Percentiles rank a stretch among this genome's conserved stretches.
These are phyloP conservation scores for Brenthis daphne DNA, from an alignment of 2,888 invertebrate species.

Conservation along the genomic window DNA sequence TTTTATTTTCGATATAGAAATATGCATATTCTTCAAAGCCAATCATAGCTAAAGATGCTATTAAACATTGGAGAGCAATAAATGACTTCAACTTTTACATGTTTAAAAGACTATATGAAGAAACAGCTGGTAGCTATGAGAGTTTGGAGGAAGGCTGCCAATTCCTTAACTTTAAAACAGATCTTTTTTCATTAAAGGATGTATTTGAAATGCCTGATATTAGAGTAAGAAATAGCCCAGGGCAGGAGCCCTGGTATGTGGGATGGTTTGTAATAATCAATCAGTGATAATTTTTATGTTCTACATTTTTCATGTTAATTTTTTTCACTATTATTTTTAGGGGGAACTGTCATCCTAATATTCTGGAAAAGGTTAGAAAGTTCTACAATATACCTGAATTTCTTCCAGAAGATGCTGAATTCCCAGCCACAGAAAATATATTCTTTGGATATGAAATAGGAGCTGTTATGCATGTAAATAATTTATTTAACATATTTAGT, in stretches of 20 bases:
- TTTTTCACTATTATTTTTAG: slow-evolving; percentile 60
- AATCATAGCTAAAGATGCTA: slow-evolving; percentile 89
- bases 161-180: slow-evolving; percentile 92
- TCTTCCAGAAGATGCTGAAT: slow-evolving; percentile 93
- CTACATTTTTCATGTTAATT: neutral
- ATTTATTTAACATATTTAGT: slow-evolving; percentile 11
- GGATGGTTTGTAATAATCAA: slow-evolving; percentile 87
- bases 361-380: slow-evolving; percentile 87
- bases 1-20: slow-evolving; percentile 55
- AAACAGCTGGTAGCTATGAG: slow-evolving; percentile 86
- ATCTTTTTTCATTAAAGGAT: slow-evolving; percentile 88
- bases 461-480: slow-evolving; percentile 93
- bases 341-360: slow-evolving; percentile 94
- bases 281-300: neutral
- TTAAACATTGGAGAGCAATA: slow-evolving; percentile 89
- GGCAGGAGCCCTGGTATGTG: slow-evolving; percentile 91
- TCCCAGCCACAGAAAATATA: slow-evolving; percentile 93
- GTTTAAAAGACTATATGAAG: slow-evolving; percentile 86
- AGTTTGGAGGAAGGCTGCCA: slow-evolving; percentile 91
- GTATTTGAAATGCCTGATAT: slow-evolving; percentile 88
- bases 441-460: slow-evolving; percentile 96
- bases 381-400: slow-evolving; percentile 92
- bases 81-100: slow-evolving; percentile 85
- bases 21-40: slow-evolving; percentile 91
- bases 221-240: slow-evolving; percentile 83